A percentile compares a stretch with the other conserved stretches of the same genome.
phyloP scores from a whole-genome alignment of 2,888 invertebrate species.

The Bugulina stolonifera region DNA sequence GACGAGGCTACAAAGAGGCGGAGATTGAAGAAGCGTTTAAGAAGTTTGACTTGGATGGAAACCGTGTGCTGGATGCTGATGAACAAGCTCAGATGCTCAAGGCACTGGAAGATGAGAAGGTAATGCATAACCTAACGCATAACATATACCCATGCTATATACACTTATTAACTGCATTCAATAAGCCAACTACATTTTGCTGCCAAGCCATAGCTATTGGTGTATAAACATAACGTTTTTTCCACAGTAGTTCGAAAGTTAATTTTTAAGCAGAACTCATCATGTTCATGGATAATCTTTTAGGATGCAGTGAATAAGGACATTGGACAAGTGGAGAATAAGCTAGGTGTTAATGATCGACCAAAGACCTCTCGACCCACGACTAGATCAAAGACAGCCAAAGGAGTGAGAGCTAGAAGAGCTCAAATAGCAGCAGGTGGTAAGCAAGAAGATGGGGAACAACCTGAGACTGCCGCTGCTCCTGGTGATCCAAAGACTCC shows the following conservation, averaged over 20 bases:
- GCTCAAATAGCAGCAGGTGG: neutral
- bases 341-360: slow-evolving; percentile 4
- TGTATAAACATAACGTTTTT: too few relatives aligned
- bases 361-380: neutral
- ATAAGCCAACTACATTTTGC: too few relatives aligned
- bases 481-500: neutral
- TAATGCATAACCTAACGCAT: too few relatives aligned
- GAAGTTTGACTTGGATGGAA: slow-evolving; percentile 25
- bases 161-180: too few relatives aligned
- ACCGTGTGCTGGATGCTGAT: slow-evolving; percentile 10
- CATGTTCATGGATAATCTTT: too few relatives aligned
- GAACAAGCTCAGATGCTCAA: slow-evolving; percentile 24
- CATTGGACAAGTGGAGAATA: slow-evolving; percentile 42
- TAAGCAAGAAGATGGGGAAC: neutral
- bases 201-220: too few relatives aligned
- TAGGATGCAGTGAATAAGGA: slow-evolving; percentile 45
- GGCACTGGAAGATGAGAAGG: slow-evolving; percentile 23
- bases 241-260: too few relatives aligned
- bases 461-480: neutral
- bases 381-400: slow-evolving; percentile 15
- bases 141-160: too few relatives aligned
- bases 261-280: too few relatives aligned
- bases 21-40: slow-evolving; percentile 23
- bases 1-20: slow-evolving; percentile 24
- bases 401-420: slow-evolving; percentile 2